Base-by-base conservation (phyloP, 2,113 vertebrate species). In the Petaurus breviceps region DNA sequence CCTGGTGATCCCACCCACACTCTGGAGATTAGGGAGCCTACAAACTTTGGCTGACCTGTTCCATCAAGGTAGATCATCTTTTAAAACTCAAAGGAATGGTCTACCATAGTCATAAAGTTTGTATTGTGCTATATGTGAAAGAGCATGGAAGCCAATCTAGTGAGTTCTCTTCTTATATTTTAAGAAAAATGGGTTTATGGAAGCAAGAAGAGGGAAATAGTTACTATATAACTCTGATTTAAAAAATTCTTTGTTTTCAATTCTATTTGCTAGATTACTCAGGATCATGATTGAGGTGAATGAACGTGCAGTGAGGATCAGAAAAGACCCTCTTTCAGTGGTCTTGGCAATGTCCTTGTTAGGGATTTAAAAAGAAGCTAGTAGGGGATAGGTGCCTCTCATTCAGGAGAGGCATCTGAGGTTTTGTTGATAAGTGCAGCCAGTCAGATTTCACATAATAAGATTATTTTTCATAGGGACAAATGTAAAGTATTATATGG, bases 1-100 rank as follows among this genome's bases (percentile, higher is more conserved):
- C 94, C 68, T n/a, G 95, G 54, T 55, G 0, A 57, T 93, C 97
- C 97, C 95, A 26, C 96, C 96, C 94, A 1, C 84, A 97, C 97
- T 95, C 93, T 0, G 0, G 55, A 22, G 97, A 96, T 91, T 49
- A 94, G 93, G 0, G 51, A 26, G 92, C 0, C 92, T 1, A 93
- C 61, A 61, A 11, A 37, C 96, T 89, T 25, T 55, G 53, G 77
- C 93, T 61, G 37, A 93, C 91, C 0, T 14, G n/a, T 84, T n/a
- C 19, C n/a, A 93, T 5, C 90, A 3, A 31, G 92, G 93, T 46
- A n/a, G 24, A 61, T 0, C 8, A 91, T 92, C 90, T 89, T 97
- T 92, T 89, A 94, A 95, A 96, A 96, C 95, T 97, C 95, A 96
- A 53, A 68, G 7, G 22, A 84, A 97, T 43, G 68, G n/a, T 8